These are phyloP conservation scores for Ommatoiulus sabulosus DNA, from an alignment of 2,888 invertebrate species.

Conservation along the genomic window DNA sequence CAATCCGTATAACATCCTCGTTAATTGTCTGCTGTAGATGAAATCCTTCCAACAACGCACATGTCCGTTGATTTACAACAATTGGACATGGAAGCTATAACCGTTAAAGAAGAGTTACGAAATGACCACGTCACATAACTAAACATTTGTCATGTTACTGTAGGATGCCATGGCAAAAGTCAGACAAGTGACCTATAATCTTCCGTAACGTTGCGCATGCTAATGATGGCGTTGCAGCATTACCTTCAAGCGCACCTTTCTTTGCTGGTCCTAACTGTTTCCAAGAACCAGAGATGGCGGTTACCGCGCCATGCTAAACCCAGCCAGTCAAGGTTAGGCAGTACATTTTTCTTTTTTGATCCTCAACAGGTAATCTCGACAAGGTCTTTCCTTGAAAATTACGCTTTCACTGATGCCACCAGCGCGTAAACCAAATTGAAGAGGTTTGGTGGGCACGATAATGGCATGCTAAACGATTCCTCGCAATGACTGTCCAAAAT, in stretches of 20 bases:
- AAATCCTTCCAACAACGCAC: not conserved
- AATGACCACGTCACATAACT: not conserved
- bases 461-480: not conserved
- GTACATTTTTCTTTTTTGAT: not conserved
- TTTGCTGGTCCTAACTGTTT: not conserved
- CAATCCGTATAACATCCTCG: too few relatives aligned
- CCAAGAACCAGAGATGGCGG: not conserved
- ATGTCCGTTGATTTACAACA: not conserved
- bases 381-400: not conserved
- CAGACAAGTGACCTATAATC: not conserved
- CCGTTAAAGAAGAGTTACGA: not conserved
- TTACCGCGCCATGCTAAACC: not conserved
- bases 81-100: not conserved
- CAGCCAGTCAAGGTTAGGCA: not conserved
- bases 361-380: not conserved
- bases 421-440: not conserved
- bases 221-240: not conserved
- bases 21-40: too few relatives aligned
- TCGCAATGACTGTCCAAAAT: not conserved
- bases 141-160: too few relatives aligned
- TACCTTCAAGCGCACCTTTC: not conserved
- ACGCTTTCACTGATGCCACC: not conserved
- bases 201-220: not conserved
- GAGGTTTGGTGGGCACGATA: not conserved
- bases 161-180: not conserved